Percentiles rank a stretch among this genome's conserved stretches.
These are phyloP conservation scores for Ispidina lecontei DNA, from an alignment of 2,797 vertebrate genomes.

Conservation along the genomic window DNA sequence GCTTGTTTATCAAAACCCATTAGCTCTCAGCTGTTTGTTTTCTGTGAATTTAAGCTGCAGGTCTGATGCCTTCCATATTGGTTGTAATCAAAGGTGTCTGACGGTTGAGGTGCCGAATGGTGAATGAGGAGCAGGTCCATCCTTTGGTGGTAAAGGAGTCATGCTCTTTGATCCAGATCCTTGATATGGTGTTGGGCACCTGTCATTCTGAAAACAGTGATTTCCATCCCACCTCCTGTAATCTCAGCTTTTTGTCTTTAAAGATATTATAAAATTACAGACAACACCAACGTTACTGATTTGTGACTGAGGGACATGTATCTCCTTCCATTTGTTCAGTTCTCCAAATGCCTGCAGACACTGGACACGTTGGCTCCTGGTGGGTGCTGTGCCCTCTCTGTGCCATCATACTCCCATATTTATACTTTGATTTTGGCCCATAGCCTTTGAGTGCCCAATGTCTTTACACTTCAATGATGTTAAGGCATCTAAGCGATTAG, in stretches of 20 bases:
- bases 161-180: accelerated
- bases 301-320: background rate
- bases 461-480: background rate
- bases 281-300: background rate
- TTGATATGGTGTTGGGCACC: accelerated
- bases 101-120: background rate
- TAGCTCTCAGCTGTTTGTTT: background rate
- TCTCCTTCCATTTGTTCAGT: conserved; percentile 1
- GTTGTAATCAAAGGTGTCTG: background rate
- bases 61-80: background rate
- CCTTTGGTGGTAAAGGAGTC: background rate
- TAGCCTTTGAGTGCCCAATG: background rate
- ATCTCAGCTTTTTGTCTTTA: background rate
- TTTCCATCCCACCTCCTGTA: background rate
- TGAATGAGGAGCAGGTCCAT: background rate
- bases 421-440: background rate
- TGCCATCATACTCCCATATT: background rate
- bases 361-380: background rate
- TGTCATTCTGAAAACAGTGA: background rate
- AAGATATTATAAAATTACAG: background rate
- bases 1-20: background rate
- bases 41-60: background rate
- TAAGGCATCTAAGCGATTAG: conserved; percentile 11
- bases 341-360: background rate
- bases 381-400: background rate